These are phyloP conservation scores for Plumapathes pennacea DNA, from an alignment of 92 coral and sea anemone genomes.

Conservation along the genomic window DNA sequence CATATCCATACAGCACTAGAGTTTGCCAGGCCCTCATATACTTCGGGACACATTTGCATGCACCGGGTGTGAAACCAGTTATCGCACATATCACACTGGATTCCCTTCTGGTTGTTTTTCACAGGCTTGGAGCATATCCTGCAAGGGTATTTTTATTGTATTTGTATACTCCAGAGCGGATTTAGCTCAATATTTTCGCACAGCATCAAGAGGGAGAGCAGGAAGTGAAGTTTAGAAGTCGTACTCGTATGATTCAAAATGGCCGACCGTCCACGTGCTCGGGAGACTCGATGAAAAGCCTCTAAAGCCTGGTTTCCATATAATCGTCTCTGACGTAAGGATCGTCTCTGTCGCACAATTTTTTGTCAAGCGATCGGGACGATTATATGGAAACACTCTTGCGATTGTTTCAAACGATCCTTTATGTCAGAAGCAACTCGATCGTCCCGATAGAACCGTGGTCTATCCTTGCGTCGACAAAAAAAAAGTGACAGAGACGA, in stretches of 20 bases:
- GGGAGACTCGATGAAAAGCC: conserved; percentile 3
- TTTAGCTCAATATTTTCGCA: conserved; percentile 11
- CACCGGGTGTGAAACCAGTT: conserved; percentile 35
- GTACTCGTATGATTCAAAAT: conserved; percentile 1
- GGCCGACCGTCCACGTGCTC: not conserved
- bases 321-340: too few species aligned
- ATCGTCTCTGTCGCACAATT: too few species aligned
- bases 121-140: conserved; percentile 39
- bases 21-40: conserved; percentile 41
- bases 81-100: conserved; percentile 48
- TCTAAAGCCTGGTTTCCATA: too few species aligned
- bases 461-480: too few species aligned
- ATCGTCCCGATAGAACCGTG: too few species aligned
- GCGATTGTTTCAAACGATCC: too few species aligned
- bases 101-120: conserved; percentile 20
- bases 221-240: not conserved
- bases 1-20: conserved; percentile 29
- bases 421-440: too few species aligned
- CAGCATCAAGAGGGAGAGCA: not conserved
- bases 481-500: too few species aligned
- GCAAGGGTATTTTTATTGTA: conserved; percentile 16
- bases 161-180: conserved; percentile 4
- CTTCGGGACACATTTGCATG: conserved; percentile 5
- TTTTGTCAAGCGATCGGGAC: too few species aligned
- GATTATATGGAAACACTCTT: too few species aligned